Base-by-base conservation (phyloP, 1,140 invertebrate genomes). In the Scaptomyza hsui region DNA sequence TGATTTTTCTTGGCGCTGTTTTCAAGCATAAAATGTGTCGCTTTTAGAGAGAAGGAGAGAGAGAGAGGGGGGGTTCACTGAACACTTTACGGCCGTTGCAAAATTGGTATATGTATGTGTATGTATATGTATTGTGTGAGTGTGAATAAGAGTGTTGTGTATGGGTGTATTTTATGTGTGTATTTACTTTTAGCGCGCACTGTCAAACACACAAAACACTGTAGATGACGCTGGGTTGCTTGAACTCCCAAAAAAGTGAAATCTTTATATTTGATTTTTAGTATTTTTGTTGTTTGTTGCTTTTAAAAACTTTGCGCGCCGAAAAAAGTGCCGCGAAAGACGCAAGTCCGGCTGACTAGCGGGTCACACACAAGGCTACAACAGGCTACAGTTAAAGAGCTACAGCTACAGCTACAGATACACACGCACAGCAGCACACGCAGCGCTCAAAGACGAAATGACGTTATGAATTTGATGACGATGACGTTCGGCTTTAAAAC, bases 21-120 rank as follows among this genome's bases (percentile, higher is more conserved):
- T 73, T 75, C 60, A 75, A 86, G 81, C 77, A 81, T 85, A 71
- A 88, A 85, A 85, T 77, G 75, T 77, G 75, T 77, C 75, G 74
- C 41, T 75, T 75, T 61, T 57, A 52, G 70, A 64, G 55, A 19
- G 35, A 6, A 26, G 29, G 42, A 21, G 16, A 19, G n/a, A n/a
- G 12, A 2, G 9, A 35, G 42, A 15, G 49, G 12, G 2, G 44
- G 29, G 3, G 71, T 48, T 13, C 49, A 37, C 49, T 42, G 37
- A 55, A 42, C 81, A 88, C 81, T 86, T 86, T 86, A 86, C 39
- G 78, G 81, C 82, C 77, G 56, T 49, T 63, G 44, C 45, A 75
- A 73, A 73, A 69, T 80, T 81, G 64, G 55, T 60, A 18, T 55
- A 37, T 62, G 12, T 52, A 4, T 62, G 19, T 52, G 37, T 21